Conservation (phyloP, 2,888 invertebrate genomes). For the Euzetes globulus region DNA sequence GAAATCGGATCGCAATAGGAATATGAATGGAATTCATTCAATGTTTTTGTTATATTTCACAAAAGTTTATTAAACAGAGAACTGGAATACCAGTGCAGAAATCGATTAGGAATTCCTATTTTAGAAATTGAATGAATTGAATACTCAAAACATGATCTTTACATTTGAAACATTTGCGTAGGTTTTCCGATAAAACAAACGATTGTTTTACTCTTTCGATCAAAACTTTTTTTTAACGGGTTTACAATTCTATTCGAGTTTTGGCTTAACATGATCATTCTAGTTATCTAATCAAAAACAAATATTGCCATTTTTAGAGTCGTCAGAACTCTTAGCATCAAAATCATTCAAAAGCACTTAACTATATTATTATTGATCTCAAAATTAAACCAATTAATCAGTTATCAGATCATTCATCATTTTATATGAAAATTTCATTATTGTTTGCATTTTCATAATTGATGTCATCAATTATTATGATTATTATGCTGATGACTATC, state of each 20-base stretch:
- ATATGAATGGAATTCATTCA: not conserved
- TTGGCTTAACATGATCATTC: not conserved
- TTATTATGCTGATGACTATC: not conserved
- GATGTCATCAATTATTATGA: not conserved
- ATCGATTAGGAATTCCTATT: not conserved
- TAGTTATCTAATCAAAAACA: not conserved
- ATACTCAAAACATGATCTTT: not conserved
- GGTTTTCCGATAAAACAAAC: not conserved
- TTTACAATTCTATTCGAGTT: not conserved
- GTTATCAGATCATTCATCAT: not conserved
- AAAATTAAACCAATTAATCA: too few species aligned
- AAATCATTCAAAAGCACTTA: too few species aligned
- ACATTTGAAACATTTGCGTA: not conserved
- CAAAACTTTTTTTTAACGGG: not conserved
- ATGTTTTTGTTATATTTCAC: not conserved
- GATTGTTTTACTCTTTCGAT: too few species aligned
- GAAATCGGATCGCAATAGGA: not conserved
- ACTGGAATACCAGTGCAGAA: not conserved
- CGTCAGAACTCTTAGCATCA: too few species aligned
- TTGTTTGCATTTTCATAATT: not conserved
- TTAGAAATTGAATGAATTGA: not conserved
- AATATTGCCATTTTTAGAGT: too few species aligned
- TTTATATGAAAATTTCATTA: not conserved
- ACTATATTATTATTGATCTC: too few species aligned
- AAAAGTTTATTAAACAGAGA: not conserved